A percentile compares a stretch with the other conserved stretches of the same genome.
phyloP scores from a whole-genome alignment of 2,888 invertebrate species.

The Nomada hirtipes region DNA sequence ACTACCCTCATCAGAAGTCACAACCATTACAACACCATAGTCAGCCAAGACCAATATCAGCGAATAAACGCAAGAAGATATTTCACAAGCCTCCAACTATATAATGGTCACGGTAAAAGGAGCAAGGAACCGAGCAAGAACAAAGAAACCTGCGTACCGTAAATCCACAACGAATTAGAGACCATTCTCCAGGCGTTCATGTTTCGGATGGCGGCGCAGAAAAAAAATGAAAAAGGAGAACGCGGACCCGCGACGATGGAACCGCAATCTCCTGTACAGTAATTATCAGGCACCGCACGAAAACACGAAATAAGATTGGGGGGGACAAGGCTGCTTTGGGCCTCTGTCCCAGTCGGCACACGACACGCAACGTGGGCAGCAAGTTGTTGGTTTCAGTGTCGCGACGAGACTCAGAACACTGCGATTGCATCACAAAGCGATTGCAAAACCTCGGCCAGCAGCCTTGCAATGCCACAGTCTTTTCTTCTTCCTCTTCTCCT shows the following conservation, averaged over 20 bases:
- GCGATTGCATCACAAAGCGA: constrained; percentile 64
- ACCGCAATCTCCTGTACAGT: background rate
- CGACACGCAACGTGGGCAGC: constrained; percentile 34
- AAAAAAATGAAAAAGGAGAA: background rate
- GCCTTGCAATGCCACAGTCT: constrained; percentile 69
- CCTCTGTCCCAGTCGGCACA: constrained; percentile 2
- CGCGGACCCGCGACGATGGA: background rate
- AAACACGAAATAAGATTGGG: constrained; percentile 30
- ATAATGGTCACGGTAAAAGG: background rate
- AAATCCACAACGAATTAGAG: constrained; percentile 5
- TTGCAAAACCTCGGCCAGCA: constrained; percentile 63
- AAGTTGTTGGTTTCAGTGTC: constrained; percentile 46
- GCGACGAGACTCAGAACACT: constrained; percentile 23
- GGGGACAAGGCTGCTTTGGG: constrained; percentile 10
- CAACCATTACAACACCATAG: background rate
- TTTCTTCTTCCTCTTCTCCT: constrained; percentile 35
- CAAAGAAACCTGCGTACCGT: constrained; percentile 23
- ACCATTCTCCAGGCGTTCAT: background rate
- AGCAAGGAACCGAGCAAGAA: background rate
- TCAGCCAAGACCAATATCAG: too few relatives aligned
- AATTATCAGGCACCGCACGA: background rate
- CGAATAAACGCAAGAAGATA: background rate
- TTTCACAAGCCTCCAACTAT: background rate
- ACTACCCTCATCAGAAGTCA: too few relatives aligned
- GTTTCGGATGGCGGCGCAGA: background rate